phyloP scores from a whole-genome alignment of 2,113 vertebrate genomes.

The Cebidichthys violaceus region DNA sequence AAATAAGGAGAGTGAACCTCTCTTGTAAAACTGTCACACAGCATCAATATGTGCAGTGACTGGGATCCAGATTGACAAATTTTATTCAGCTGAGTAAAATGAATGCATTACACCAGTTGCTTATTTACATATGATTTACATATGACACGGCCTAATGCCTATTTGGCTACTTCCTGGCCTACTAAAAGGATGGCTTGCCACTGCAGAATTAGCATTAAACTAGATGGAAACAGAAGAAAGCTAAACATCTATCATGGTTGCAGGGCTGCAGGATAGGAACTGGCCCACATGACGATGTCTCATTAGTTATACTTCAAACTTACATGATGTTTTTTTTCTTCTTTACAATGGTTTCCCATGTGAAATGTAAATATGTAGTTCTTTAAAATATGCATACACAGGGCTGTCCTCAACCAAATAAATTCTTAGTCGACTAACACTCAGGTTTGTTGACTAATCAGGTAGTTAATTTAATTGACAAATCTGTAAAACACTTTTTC shows the following conservation, averaged over 20 bases:
- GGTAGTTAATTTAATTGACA: too few species aligned
- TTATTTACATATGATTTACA: constrained; percentile 11
- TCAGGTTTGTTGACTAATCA: background rate
- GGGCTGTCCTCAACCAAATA: too few species aligned
- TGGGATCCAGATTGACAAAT: constrained; percentile 6
- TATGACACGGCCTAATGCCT: background rate
- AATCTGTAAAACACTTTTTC: background rate
- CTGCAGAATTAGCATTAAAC: background rate
- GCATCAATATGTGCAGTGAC: constrained; percentile 2
- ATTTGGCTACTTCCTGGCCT: constrained; percentile 13
- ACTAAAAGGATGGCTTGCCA: background rate
- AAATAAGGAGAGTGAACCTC: background rate
- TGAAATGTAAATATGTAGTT: background rate
- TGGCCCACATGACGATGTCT: background rate
- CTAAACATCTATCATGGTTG: background rate
- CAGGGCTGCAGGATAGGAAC: background rate
- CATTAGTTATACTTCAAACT: background rate
- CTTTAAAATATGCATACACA: background rate
- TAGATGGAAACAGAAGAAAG: background rate
- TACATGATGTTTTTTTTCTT: background rate
- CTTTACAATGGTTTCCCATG: background rate
- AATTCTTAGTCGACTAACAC: background rate
- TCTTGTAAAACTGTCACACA: constrained; percentile 31
- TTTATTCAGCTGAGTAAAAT: constrained; percentile 12
- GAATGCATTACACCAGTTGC: background rate